A percentile compares a stretch with the other conserved stretches of the same genome.
Evolutionary conservation across 2,888 invertebrate genomes (phyloP).

Genomic region (Aspidiotus destructor): DNA sequence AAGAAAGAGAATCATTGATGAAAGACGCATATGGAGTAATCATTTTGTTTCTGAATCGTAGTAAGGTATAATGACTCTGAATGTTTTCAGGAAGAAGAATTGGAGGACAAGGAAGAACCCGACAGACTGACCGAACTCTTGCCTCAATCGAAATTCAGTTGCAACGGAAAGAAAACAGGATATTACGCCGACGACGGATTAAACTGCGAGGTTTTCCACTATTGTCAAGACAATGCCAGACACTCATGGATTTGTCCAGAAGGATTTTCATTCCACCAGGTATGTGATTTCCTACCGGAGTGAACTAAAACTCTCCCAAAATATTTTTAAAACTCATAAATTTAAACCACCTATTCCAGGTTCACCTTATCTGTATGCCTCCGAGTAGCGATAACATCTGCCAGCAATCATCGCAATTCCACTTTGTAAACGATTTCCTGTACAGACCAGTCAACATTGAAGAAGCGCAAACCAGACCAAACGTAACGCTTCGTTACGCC

Average conservation of each 20-base stretch:
- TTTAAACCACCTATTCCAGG: conserved; percentile 47
- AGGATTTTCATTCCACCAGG: conserved; percentile 79
- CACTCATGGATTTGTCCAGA: conserved; percentile 92
- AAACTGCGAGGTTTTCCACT: conserved; percentile 85
- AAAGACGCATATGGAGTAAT: no score
- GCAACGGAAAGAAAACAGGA: conserved; percentile 68
- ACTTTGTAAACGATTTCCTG: conserved; percentile 85
- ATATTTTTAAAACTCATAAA: conserved; percentile 6
- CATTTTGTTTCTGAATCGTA: no score
- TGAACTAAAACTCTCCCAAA: neutral
- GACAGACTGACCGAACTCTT: conserved; percentile 69
- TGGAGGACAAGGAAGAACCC: conserved; percentile 69
- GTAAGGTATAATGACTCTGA: no score
- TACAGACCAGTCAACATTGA: conserved; percentile 79
- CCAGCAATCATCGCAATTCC: conserved; percentile 77
- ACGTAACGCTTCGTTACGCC: conserved; percentile 67
- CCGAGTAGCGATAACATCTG: conserved; percentile 81
- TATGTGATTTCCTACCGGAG: conserved; percentile 40
- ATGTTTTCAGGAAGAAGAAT: conserved; percentile 46
- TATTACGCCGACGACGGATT: conserved; percentile 86
- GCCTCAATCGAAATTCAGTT: conserved; percentile 74
- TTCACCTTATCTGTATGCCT: conserved; percentile 88
- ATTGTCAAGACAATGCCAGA: conserved; percentile 78
- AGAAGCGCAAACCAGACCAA: conserved; percentile 69
- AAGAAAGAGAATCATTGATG: no score